Conservation (phyloP, 2,888 invertebrate species). For the Selenia dentaria region DNA sequence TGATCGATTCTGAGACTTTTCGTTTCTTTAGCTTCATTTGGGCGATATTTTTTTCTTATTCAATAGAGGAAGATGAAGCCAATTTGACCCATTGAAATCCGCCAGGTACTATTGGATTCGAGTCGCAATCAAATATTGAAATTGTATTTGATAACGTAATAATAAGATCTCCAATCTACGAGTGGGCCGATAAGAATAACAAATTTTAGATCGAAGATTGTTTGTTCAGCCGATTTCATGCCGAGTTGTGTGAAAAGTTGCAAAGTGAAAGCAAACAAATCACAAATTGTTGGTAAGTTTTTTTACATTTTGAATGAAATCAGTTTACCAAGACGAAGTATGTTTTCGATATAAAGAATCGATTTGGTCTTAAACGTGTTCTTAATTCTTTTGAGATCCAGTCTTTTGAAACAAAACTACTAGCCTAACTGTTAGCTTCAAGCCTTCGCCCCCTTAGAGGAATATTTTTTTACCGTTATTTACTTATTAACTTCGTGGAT, state of each 20-base stretch:
- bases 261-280: background rate
- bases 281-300: background rate
- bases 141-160: slow-evolving; percentile 16
- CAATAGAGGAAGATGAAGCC: slow-evolving; percentile 8
- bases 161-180: slow-evolving; percentile 5
- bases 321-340: too few species aligned
- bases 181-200: background rate
- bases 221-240: background rate
- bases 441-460: too few species aligned
- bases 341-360: too few species aligned
- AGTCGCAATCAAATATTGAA: slow-evolving; percentile 19
- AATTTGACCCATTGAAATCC: slow-evolving; percentile 16
- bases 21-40: slow-evolving; percentile 1
- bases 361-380: too few species aligned
- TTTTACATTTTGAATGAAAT: background rate
- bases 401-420: too few species aligned
- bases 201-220: background rate
- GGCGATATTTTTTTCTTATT: slow-evolving; percentile 7
- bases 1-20: background rate
- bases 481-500: too few species aligned
- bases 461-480: too few species aligned
- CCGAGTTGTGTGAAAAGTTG: background rate
- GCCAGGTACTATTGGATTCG: slow-evolving; percentile 2
- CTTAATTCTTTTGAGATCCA: too few species aligned
- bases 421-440: too few species aligned